A percentile compares a stretch with the other conserved stretches of the same genome.
Conservation (phyloP, 1,140 invertebrate genomes). For the Plectus sambesii region DNA sequence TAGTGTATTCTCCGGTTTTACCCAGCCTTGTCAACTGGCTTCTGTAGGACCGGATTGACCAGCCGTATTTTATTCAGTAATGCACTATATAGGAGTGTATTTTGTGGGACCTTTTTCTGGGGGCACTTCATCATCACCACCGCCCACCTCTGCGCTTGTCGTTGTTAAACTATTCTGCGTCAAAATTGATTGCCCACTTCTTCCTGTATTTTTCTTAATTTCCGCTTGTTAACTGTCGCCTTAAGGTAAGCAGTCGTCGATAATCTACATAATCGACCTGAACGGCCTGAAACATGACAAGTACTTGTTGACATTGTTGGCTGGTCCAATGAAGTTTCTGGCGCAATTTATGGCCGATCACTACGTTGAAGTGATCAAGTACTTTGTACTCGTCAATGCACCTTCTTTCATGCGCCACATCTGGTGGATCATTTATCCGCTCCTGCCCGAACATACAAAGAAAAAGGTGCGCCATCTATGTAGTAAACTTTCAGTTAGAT, state of each 20-base stretch:
- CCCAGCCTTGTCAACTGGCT: no score
- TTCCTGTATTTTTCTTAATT: not conserved
- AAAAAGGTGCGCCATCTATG: conserved; percentile 19
- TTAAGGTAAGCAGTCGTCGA: conserved; percentile 30
- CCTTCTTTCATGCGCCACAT: conserved; percentile 24
- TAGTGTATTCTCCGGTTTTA: no score
- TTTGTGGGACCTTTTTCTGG: no score
- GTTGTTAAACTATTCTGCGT: no score
- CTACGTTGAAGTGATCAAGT: conserved; percentile 40
- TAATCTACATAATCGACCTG: conserved; percentile 38
- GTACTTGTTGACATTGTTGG: conserved; percentile 27
- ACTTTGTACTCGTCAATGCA: conserved; percentile 32
- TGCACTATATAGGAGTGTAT: no score
- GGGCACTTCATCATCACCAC: no score
- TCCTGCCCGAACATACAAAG: conserved; percentile 27
- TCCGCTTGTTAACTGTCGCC: not conserved
- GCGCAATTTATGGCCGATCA: conserved; percentile 37
- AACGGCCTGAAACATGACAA: conserved; percentile 33
- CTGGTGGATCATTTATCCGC: conserved; percentile 26
- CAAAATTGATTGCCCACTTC: no score
- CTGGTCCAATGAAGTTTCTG: conserved; percentile 24
- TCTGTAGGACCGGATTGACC: no score
- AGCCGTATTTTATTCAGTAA: no score
- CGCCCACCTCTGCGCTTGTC: no score
- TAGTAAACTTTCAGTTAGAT: no score